These are phyloP conservation scores for Holacanthus passer DNA, from an alignment of 2,113 vertebrate genomes.

Conservation along the genomic window DNA sequence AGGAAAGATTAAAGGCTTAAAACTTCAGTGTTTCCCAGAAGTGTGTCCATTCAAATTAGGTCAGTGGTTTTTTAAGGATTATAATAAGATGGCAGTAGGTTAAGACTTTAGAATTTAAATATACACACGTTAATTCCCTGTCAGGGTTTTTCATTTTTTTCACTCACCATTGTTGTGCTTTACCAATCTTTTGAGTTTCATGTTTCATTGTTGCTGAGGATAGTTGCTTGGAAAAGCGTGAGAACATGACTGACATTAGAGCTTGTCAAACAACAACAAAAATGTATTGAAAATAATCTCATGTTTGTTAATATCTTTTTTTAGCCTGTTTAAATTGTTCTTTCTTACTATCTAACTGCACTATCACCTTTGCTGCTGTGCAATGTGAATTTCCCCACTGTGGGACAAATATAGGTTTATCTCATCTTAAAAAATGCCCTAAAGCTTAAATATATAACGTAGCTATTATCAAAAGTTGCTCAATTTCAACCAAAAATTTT, in stretches of 20 bases:
- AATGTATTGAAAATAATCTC: no score
- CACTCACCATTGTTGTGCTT: slow-evolving; percentile 20
- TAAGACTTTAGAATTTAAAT: slow-evolving; percentile 46
- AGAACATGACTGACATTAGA: slow-evolving; percentile 24
- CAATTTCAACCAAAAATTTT: neutral
- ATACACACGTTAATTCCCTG: slow-evolving; percentile 39
- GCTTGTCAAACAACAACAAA: neutral
- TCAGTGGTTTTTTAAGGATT: slow-evolving; percentile 63
- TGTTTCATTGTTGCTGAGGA: neutral
- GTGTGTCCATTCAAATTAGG: slow-evolving; percentile 61
- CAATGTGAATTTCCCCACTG: no score
- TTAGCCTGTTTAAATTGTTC: no score
- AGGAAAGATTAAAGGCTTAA: slow-evolving; percentile 63
- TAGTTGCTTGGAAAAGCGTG: neutral
- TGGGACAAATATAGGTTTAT: no score
- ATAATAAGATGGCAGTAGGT: slow-evolving; percentile 52
- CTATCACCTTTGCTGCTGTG: no score
- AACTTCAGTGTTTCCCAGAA: slow-evolving; percentile 59
- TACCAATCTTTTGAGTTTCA: neutral
- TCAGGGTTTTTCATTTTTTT: slow-evolving; percentile 43
- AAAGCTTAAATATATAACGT: neutral
- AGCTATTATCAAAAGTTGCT: neutral
- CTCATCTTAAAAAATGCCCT: neutral
- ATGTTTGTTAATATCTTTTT: no score
- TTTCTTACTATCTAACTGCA: no score